Evolutionary conservation across 92 coral and sea anemone genomes (phyloP), one percentile per base, ranked within the genome.

Genomic region (Epizoanthus scotinus): DNA sequence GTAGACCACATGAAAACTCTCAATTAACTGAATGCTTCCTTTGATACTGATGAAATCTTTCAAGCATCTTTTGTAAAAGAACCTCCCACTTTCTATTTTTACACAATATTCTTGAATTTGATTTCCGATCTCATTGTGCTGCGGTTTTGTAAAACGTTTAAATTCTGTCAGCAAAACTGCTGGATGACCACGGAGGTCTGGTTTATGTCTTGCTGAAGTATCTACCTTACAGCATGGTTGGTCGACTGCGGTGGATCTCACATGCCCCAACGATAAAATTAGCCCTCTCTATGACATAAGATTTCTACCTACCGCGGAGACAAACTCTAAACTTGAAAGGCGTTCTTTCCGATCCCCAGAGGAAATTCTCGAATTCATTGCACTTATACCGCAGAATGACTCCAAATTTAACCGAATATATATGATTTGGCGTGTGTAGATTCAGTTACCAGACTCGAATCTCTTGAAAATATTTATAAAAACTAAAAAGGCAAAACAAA

Each of bases 101-200:
- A 75, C 38, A 56, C 18, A 36, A 21, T 38, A 38, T 25, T 22
- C 19, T 24, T 27, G 57, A 75, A 38, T 75, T 75, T 75, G 81
- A 21, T 59, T 75, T 75, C 81, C 81, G 59, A 58, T 60, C 81
- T 60, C 68, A 75, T 58, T 60, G 38, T 75, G 68, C 60, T 75
- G 81, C 81, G 81, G 81, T 75, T 75, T 59, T 58, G 67, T 59
- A 36, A 68, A 59, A 58, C 81, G 81, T 67, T 75, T 75, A 59
- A 75, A 63, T 58, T 75, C 81, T 75, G 81, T 75, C 81, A 75
- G 69, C 81, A 75, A 75, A 75, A 59, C 68, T 75, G 47, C 66
- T 8, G 50, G 49, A 2, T 38, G 0, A 34, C 65, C 27, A 2
- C 38, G 15, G 34, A 36, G 8, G 68, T 17, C 81, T 75, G 81